Evolutionary conservation across 2,113 vertebrate genomes (phyloP).

Genomic region (Chrysochloris asiatica): DNA sequence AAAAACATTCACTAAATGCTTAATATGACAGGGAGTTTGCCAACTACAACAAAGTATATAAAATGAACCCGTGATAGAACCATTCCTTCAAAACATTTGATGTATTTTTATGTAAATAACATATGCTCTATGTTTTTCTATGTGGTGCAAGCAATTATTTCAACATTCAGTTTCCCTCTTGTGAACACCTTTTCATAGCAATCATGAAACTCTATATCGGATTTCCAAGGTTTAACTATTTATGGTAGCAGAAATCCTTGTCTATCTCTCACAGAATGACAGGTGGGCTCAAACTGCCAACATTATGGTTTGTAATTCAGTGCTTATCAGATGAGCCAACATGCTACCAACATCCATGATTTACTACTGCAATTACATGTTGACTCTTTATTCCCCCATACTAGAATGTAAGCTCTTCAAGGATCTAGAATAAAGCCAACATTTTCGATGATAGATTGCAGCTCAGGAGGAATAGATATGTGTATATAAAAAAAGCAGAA

Average conservation of each 20-base stretch:
- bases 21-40: background rate
- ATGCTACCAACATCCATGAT: too few relatives aligned
- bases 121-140: background rate
- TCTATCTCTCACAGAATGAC: too few relatives aligned
- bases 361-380: background rate
- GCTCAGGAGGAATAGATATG: background rate
- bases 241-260: too few relatives aligned
- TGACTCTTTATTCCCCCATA: background rate
- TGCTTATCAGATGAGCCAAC: too few relatives aligned
- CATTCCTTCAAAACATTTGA: background rate
- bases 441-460: slow-evolving; percentile 12
- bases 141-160: background rate
- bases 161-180: background rate
- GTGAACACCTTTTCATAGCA: background rate
- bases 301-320: too few relatives aligned
- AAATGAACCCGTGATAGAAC: background rate
- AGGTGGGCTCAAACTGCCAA: too few relatives aligned
- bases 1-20: background rate
- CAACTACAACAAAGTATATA: background rate
- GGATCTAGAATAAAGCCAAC: background rate
- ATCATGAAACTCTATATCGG: too few relatives aligned
- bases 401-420: too few relatives aligned
- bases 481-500: background rate
- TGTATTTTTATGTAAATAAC: background rate
- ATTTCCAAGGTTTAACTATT: too few relatives aligned